These are phyloP conservation scores for Triplophysa bombifrons DNA, from an alignment of 2,797 vertebrate species.

Conservation along the genomic window DNA sequence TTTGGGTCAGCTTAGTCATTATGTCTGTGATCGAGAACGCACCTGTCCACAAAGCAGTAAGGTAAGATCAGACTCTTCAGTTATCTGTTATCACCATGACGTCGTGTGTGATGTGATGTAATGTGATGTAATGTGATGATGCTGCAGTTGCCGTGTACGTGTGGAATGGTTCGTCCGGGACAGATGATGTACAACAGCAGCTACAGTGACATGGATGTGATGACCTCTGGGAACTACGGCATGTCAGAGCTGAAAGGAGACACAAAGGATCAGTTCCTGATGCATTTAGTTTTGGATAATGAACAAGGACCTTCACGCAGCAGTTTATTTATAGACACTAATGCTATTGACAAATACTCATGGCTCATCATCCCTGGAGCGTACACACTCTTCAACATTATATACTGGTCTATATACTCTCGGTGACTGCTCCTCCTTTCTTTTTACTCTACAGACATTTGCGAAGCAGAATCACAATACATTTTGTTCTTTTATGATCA, in stretches of 20 bases:
- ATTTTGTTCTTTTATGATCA: not conserved
- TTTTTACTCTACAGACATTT: not conserved
- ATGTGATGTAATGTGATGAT: no score
- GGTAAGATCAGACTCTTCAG: conserved; percentile 54
- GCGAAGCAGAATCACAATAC: not conserved
- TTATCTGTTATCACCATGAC: no score
- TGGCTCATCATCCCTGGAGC: conserved; percentile 88
- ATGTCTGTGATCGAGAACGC: conserved; percentile 80
- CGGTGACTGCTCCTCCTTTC: conserved; percentile 61
- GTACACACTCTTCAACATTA: conserved; percentile 90
- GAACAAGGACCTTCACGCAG: conserved; percentile 74
- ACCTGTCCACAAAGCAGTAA: conserved; percentile 62
- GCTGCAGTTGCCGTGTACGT: conserved; percentile 81
- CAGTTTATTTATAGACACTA: conserved; percentile 88
- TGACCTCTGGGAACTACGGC: conserved; percentile 78
- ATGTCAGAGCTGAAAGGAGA: conserved; percentile 79
- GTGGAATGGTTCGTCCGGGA: conserved; percentile 69
- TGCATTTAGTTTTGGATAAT: conserved; percentile 79
- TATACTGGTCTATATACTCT: conserved; percentile 94
- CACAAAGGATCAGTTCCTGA: conserved; percentile 83
- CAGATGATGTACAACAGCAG: conserved; percentile 69
- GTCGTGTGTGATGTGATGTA: not conserved
- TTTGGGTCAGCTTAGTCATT: conserved; percentile 83
- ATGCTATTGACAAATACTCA: conserved; percentile 92
- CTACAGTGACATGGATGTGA: conserved; percentile 84